Percentiles rank a stretch among this genome's conserved stretches.
Conservation (phyloP, 2,797 vertebrate genomes). For the Notolepis coatsorum region DNA sequence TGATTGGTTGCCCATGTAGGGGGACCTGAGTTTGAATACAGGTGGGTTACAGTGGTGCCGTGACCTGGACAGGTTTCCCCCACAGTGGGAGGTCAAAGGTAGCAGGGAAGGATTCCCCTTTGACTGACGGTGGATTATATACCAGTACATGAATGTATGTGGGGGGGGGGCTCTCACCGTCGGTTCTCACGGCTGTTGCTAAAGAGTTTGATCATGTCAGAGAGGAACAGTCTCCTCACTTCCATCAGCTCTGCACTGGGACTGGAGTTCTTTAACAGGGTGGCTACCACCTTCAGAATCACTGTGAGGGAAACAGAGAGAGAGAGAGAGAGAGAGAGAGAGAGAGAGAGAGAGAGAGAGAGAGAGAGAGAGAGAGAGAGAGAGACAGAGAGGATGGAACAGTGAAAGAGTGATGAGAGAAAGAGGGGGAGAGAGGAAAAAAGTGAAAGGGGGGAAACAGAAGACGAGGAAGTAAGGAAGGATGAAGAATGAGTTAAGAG, state of each 20-base stretch:
- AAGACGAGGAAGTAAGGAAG: background rate
- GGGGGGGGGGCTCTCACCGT: constrained; percentile 82
- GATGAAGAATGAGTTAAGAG: background rate
- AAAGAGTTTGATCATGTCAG: constrained; percentile 99
- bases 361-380: constrained; percentile 33
- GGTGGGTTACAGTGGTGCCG: too few relatives aligned
- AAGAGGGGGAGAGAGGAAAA: constrained; percentile 8
- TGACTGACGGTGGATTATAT: too few relatives aligned
- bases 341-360: background rate
- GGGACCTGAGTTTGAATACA: too few relatives aligned
- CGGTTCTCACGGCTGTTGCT: constrained; percentile 98
- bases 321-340: background rate
- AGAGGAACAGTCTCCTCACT: constrained; percentile 96
- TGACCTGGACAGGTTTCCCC: too few relatives aligned
- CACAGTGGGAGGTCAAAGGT: too few relatives aligned
- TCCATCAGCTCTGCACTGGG: constrained; percentile 98
- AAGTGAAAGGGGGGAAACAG: too few relatives aligned
- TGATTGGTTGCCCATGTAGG: too few relatives aligned
- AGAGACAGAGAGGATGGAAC: background rate
- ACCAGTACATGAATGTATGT: background rate
- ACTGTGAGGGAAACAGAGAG: constrained; percentile 77
- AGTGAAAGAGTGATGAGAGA: background rate
- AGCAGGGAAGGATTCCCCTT: too few relatives aligned
- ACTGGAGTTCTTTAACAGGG: constrained; percentile 94
- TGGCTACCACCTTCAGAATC: constrained; percentile 99